A percentile compares a stretch with the other conserved stretches of the same genome.
These are phyloP conservation scores for Drosophila suzukii DNA, from an alignment of 1,140 invertebrate species.

Conservation along the genomic window DNA sequence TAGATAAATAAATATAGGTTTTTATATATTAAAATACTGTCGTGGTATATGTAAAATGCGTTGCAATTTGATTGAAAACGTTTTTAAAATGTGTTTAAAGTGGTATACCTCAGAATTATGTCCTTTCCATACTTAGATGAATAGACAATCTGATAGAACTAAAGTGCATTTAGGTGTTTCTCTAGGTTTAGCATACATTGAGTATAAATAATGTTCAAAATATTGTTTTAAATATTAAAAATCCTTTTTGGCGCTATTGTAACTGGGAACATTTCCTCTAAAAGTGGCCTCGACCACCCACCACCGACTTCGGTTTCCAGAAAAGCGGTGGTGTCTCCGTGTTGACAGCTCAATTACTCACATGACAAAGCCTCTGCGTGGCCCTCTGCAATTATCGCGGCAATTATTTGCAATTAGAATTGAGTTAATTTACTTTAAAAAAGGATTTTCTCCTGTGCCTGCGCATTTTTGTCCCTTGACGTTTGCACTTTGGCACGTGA, in stretches of 20 bases:
- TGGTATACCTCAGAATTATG: too few species aligned
- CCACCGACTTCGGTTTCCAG: not conserved
- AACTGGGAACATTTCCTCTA: not conserved
- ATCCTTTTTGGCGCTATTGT: not conserved
- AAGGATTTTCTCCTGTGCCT: constrained; percentile 52
- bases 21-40: too few species aligned
- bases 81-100: too few species aligned
- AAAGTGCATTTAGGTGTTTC: too few species aligned
- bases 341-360: constrained; percentile 75
- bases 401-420: constrained; percentile 81
- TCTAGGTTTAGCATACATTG: too few species aligned
- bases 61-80: too few species aligned
- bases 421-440: constrained; percentile 67
- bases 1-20: too few species aligned
- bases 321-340: constrained; percentile 26
- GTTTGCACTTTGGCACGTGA: constrained; percentile 57
- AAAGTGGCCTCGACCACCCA: constrained; percentile 19
- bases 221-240: not conserved
- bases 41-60: too few species aligned
- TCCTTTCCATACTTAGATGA: too few species aligned
- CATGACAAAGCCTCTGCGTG: constrained; percentile 65
- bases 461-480: constrained; percentile 33
- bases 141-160: too few species aligned
- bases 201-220: too few species aligned
- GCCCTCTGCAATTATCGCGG: constrained; percentile 66